Conservation (phyloP, 2,113 vertebrate genomes). For the Xenotilapia caudafasciata region DNA sequence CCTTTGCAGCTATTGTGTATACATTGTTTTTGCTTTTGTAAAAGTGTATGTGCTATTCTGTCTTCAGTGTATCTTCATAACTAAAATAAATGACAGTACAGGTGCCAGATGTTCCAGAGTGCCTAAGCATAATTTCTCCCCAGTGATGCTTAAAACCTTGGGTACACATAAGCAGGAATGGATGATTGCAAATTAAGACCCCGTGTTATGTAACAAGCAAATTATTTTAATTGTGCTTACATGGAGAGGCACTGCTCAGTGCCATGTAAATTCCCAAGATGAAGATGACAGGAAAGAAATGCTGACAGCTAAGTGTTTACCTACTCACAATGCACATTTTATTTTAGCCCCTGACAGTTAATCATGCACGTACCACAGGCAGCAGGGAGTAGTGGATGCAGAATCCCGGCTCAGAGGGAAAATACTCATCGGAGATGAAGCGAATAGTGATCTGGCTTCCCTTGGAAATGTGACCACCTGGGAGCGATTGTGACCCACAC, state of each 20-base stretch:
- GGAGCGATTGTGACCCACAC: slow-evolving; percentile 84
- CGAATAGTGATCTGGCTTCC: slow-evolving; percentile 90
- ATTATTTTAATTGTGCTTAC: background rate
- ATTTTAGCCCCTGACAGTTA: background rate
- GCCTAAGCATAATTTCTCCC: background rate
- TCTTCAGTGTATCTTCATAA: background rate
- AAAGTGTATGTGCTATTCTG: background rate
- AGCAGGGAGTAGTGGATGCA: slow-evolving; percentile 86
- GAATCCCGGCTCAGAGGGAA: slow-evolving; percentile 93
- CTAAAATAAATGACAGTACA: background rate
- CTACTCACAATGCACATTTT: background rate
- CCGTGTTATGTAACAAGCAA: background rate
- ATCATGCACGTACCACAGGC: slow-evolving; percentile 74
- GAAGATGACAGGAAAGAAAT: background rate
- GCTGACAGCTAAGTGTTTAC: background rate
- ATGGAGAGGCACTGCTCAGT: background rate
- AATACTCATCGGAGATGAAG: slow-evolving; percentile 95
- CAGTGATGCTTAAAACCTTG: background rate
- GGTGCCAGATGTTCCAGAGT: slow-evolving; percentile 1
- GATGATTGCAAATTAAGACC: slow-evolving; percentile 11
- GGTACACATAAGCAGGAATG: background rate
- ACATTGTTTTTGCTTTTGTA: background rate
- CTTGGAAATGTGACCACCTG: slow-evolving; percentile 82
- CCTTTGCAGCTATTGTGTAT: background rate
- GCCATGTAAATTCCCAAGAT: background rate